Evolutionary conservation across 2,888 invertebrate species (phyloP).

Genomic region (Sialis fuliginosa): DNA sequence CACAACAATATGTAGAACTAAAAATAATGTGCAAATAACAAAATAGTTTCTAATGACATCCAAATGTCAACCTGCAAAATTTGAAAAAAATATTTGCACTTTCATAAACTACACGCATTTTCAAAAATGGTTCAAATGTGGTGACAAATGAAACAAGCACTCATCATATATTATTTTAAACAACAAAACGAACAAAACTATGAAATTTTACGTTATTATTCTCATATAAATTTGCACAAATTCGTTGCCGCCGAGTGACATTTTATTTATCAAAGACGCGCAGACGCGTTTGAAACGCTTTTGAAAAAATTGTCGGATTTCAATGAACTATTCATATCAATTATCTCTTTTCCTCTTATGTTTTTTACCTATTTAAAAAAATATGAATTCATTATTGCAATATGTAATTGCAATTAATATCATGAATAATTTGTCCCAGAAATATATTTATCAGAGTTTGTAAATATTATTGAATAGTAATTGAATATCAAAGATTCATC

Average conservation of each 20-base stretch:
- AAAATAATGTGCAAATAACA: constrained; percentile 1
- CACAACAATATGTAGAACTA: not conserved
- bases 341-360: not conserved
- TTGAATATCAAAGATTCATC: no score
- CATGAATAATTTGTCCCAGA: no score
- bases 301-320: not conserved
- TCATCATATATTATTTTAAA: not conserved
- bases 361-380: no score
- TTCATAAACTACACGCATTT: not conserved
- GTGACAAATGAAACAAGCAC: not conserved
- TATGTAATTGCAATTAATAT: no score
- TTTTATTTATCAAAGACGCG: constrained; percentile 4
- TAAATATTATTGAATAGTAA: no score
- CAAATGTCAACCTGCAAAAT: constrained; percentile 6
- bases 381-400: no score
- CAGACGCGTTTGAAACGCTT: not conserved
- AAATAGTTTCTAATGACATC: constrained; percentile 5
- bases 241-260: constrained; percentile 6
- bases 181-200: not conserved
- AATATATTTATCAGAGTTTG: no score
- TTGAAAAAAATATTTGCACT: constrained; percentile 1
- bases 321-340: not conserved
- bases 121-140: not conserved
- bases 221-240: constrained; percentile 4
- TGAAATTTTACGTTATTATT: constrained; percentile 4